Evolutionary conservation across 92 coral and sea anemone genomes (phyloP).

Genomic region (Epizoanthus rinbou): DNA sequence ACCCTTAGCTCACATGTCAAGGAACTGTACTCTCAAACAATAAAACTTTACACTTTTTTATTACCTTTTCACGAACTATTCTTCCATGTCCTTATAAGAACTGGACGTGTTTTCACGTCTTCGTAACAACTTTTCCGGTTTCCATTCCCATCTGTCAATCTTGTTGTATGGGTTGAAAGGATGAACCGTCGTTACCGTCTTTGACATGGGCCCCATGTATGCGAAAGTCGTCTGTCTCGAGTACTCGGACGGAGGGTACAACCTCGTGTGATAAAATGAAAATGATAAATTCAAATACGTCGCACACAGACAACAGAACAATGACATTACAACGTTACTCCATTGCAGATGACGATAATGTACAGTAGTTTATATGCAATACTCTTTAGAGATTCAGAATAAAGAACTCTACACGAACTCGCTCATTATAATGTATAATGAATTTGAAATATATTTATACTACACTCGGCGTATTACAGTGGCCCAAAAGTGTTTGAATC

Average conservation of each 20-base stretch:
- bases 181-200: conserved; percentile 80
- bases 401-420: too few species aligned
- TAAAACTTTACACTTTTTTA: neutral
- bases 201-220: conserved; percentile 90
- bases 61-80: neutral
- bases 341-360: too few species aligned
- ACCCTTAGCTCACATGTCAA: too few species aligned
- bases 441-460: too few species aligned
- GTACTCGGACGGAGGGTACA: conserved; percentile 73
- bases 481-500: too few species aligned
- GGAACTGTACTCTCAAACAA: neutral
- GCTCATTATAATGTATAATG: too few species aligned
- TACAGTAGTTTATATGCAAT: too few species aligned
- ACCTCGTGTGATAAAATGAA: conserved; percentile 35
- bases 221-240: conserved; percentile 62
- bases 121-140: conserved; percentile 62
- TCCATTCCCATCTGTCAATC: conserved; percentile 61
- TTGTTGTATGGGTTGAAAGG: conserved; percentile 95
- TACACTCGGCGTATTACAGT: too few species aligned
- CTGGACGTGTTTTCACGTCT: conserved; percentile 53
- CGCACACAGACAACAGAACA: neutral
- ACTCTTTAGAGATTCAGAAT: too few species aligned
- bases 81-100: neutral
- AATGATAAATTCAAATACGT: neutral
- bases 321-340: too few species aligned